A percentile compares a stretch with the other conserved stretches of the same genome.
phyloP scores from a whole-genome alignment of 2,888 invertebrate genomes.

The Helleia helle region DNA sequence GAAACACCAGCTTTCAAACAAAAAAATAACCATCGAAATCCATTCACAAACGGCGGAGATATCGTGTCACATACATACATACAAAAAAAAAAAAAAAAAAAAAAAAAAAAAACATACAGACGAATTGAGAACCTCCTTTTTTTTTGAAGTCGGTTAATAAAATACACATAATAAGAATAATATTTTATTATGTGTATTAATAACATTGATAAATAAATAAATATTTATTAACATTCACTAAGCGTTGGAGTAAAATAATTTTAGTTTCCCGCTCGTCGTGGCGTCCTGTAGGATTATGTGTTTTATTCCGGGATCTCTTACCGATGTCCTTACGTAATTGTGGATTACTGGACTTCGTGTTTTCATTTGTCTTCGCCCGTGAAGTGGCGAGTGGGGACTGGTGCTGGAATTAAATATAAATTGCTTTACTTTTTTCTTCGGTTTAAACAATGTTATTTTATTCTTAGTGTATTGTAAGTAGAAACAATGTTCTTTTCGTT shows the following conservation, averaged over 20 bases:
- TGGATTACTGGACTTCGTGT: slow-evolving; percentile 58
- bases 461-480: too few species aligned
- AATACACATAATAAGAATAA: too few species aligned
- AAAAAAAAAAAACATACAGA: too few species aligned
- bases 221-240: background rate
- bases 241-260: slow-evolving; percentile 1
- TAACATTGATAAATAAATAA: too few species aligned
- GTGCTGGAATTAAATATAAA: slow-evolving; percentile 5
- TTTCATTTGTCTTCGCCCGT: slow-evolving; percentile 44
- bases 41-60: too few species aligned
- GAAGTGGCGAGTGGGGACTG: slow-evolving; percentile 8
- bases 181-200: too few species aligned
- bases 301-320: slow-evolving; percentile 63
- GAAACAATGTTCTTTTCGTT: background rate
- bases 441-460: background rate
- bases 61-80: too few species aligned
- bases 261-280: slow-evolving; percentile 4
- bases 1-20: too few species aligned
- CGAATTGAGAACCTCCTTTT: too few species aligned
- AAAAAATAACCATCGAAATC: too few species aligned
- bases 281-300: slow-evolving; percentile 45
- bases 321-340: slow-evolving; percentile 66
- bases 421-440: slow-evolving; percentile 12
- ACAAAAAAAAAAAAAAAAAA: too few species aligned
- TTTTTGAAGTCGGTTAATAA: too few species aligned